Evolutionary conservation across 2,113 vertebrate genomes (phyloP).

Genomic region (Tonatia bakeri): DNA sequence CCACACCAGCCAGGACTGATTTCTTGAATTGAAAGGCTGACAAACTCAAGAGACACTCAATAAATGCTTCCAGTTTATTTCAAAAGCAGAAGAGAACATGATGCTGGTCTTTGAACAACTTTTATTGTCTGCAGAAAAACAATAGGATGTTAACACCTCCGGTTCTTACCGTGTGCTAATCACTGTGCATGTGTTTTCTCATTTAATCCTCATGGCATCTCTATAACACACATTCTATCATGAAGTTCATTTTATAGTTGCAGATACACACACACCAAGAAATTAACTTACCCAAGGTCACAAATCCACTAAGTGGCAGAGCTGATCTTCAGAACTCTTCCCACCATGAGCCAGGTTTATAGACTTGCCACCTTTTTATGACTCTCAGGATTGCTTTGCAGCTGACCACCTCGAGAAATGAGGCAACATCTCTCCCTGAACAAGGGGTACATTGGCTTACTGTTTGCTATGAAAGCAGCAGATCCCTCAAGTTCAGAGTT

Average conservation of each 20-base stretch:
- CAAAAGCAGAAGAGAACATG: background rate
- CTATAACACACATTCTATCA: fast-evolving
- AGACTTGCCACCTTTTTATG: background rate
- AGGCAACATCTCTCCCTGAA: background rate
- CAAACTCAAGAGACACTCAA: background rate
- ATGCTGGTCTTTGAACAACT: background rate
- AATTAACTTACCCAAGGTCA: background rate
- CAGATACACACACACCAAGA: background rate
- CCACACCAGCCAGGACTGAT: too few species aligned
- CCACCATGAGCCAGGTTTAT: background rate
- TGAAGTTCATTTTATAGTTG: background rate
- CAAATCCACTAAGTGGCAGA: background rate
- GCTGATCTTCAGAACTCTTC: background rate
- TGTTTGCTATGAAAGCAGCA: background rate
- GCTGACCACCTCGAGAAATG: background rate
- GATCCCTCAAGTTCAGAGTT: too few species aligned
- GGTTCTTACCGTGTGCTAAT: background rate
- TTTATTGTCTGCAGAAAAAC: background rate
- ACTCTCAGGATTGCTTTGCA: background rate
- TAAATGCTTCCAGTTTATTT: background rate
- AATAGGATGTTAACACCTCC: too few species aligned
- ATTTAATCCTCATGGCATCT: background rate
- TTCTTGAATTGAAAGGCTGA: background rate
- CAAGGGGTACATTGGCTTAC: background rate
- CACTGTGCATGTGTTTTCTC: background rate